Conservation (phyloP, 2,113 vertebrate species). For the Brienomyrus brachyistius region DNA sequence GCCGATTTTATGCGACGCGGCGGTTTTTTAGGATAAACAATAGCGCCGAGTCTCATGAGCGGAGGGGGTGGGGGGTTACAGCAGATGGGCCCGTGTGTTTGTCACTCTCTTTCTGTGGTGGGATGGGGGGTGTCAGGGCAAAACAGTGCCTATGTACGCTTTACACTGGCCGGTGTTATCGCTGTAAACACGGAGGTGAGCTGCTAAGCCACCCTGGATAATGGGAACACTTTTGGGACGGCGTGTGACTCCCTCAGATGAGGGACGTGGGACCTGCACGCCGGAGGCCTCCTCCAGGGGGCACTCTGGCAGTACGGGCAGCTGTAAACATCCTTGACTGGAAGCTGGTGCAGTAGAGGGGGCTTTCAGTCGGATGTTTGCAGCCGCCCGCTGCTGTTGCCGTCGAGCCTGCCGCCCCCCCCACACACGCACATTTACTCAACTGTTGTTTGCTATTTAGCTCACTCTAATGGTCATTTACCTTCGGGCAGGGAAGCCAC, state of each 20-base stretch:
- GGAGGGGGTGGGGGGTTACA: neutral
- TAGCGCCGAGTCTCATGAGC: neutral
- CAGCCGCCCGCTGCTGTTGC: slow-evolving; percentile 68
- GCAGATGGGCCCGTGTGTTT: neutral
- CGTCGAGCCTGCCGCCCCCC: neutral
- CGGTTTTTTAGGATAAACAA: slow-evolving; percentile 13
- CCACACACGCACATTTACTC: neutral
- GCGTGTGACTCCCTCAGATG: neutral
- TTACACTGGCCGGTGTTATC: slow-evolving; percentile 3
- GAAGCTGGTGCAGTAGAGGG: slow-evolving; percentile 67
- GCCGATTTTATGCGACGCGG: neutral
- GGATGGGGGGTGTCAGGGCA: neutral
- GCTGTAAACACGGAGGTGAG: neutral
- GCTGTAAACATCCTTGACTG: slow-evolving; percentile 76
- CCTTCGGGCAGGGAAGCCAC: neutral
- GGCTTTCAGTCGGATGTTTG: slow-evolving; percentile 90
- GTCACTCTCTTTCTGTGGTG: neutral
- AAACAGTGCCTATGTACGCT: slow-evolving; percentile 1
- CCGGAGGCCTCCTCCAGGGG: neutral
- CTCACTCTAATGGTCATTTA: neutral
- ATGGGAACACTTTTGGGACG: neutral
- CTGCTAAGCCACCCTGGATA: neutral
- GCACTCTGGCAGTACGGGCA: slow-evolving; percentile 23
- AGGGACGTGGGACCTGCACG: too few relatives aligned
- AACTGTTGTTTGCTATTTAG: too few relatives aligned